A percentile compares a stretch with the other conserved stretches of the same genome.
These are phyloP conservation scores for Holotrichia oblita DNA, from an alignment of 1,140 invertebrate genomes.

Conservation along the genomic window DNA sequence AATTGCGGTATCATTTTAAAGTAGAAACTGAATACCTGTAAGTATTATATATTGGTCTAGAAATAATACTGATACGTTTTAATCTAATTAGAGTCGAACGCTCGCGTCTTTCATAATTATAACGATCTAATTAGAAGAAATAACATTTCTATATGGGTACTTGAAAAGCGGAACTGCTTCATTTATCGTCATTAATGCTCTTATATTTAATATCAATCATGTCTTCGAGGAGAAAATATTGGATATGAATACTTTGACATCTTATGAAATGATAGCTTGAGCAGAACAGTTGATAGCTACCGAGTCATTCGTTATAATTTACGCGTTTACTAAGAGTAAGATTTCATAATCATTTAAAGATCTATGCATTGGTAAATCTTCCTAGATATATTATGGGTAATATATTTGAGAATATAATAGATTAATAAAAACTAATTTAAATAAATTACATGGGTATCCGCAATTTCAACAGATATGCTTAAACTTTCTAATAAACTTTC, in stretches of 20 bases:
- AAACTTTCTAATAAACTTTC: slow-evolving; percentile 11
- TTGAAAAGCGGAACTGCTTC: background rate
- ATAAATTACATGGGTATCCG: background rate
- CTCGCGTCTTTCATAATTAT: background rate
- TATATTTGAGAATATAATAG: slow-evolving; percentile 1
- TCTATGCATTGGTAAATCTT: background rate
- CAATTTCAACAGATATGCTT: slow-evolving; percentile 8
- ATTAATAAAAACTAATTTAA: slow-evolving; percentile 5
- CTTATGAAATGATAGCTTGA: background rate
- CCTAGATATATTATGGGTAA: background rate
- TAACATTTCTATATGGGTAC: background rate
- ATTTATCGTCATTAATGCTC: background rate
- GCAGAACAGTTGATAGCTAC: background rate
- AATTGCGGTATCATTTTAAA: background rate
- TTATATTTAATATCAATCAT: background rate
- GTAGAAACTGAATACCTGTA: background rate
- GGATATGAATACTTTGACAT: background rate
- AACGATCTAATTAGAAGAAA: background rate
- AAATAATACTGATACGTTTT: background rate
- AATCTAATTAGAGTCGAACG: slow-evolving; percentile 1
- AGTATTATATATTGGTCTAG: too few species aligned
- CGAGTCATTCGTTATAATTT: slow-evolving; percentile 2
- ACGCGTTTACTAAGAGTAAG: background rate
- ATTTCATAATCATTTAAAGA: background rate
- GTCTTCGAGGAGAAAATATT: background rate